These are phyloP conservation scores for Heliconius nattereri DNA, from an alignment of 1,140 invertebrate genomes.

Conservation along the genomic window DNA sequence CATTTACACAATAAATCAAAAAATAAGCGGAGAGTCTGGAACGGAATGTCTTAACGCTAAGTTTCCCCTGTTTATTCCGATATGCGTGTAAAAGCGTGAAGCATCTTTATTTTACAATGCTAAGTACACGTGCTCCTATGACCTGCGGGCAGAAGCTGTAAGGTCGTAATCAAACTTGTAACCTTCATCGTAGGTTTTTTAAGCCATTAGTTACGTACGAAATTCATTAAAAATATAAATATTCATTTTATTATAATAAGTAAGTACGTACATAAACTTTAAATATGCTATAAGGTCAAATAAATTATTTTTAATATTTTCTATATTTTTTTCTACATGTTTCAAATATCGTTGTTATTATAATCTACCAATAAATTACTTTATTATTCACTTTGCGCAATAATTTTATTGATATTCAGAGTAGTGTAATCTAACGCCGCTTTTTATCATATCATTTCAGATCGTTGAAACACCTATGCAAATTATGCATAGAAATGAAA, in stretches of 20 bases:
- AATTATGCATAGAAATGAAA: too few species aligned
- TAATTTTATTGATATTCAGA: too few species aligned
- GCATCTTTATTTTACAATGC: not conserved
- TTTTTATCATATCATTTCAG: not conserved
- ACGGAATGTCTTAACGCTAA: too few species aligned
- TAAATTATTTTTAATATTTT: constrained; percentile 11
- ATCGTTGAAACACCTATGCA: not conserved
- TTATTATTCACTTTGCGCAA: too few species aligned
- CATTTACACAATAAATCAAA: too few species aligned
- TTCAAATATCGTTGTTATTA: too few species aligned
- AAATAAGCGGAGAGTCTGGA: too few species aligned
- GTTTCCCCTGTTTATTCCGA: too few species aligned
- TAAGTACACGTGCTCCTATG: not conserved
- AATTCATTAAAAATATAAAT: constrained; percentile 3
- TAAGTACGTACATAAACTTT: not conserved
- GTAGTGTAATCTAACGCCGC: not conserved
- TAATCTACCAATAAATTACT: too few species aligned
- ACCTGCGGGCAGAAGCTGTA: not conserved
- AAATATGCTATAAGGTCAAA: constrained; percentile 1
- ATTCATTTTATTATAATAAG: not conserved
- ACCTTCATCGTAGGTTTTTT: not conserved
- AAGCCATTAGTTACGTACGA: not conserved
- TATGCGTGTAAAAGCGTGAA: too few species aligned
- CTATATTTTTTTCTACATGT: not conserved
- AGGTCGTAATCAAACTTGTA: constrained; percentile 9